These are phyloP conservation scores for Alca torda DNA, from an alignment of 2,797 vertebrate genomes.

Conservation along the genomic window DNA sequence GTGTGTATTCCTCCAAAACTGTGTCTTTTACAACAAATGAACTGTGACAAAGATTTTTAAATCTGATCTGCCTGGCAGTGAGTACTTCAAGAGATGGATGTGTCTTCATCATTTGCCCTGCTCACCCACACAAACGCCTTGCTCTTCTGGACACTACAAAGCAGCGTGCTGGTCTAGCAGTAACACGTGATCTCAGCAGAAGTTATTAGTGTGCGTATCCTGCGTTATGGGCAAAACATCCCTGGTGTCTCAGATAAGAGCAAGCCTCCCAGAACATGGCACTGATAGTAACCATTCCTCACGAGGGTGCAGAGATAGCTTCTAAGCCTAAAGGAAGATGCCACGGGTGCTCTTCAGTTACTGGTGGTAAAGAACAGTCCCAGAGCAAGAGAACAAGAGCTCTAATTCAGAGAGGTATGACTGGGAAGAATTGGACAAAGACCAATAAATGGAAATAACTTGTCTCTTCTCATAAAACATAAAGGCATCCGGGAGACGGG, in stretches of 20 bases:
- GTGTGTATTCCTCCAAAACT: neutral
- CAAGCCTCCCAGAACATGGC: neutral
- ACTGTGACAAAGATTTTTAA: neutral
- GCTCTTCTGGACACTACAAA: neutral
- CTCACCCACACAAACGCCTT: neutral
- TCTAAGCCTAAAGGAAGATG: neutral
- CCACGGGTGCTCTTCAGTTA: neutral
- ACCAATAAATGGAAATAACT: neutral
- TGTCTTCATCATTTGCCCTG: neutral
- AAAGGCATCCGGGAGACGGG: constrained; percentile 82
- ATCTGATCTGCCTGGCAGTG: neutral
- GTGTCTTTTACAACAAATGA: neutral
- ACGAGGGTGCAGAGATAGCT: neutral
- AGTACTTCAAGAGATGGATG: neutral
- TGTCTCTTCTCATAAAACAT: constrained; percentile 75
- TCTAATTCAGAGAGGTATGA: neutral
- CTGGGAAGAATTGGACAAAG: neutral
- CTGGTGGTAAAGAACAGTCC: neutral
- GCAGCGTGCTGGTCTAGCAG: neutral
- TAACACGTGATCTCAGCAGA: neutral
- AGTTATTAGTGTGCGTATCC: neutral
- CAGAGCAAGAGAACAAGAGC: neutral
- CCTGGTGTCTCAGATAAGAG: neutral
- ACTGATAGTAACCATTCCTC: neutral
- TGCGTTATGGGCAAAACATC: neutral